Evolutionary conservation across 1,140 invertebrate genomes (phyloP), one percentile per base, ranked within the genome.

Genomic region (Cherax quadricarinatus): DNA sequence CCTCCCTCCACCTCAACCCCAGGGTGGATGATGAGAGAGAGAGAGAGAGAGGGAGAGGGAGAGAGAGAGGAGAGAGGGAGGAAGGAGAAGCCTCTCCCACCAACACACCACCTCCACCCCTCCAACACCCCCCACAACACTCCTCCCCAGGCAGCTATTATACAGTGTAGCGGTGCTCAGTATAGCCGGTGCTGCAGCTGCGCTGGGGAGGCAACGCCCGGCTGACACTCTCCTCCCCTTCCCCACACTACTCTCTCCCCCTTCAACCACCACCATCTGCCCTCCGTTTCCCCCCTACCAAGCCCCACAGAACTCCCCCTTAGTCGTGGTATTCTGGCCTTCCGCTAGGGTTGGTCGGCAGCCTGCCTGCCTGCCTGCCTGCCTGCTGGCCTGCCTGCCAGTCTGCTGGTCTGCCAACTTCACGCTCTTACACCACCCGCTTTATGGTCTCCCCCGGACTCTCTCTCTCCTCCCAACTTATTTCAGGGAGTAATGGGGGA

Each of bases 91-190:
- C 30, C 30, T 41, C 30, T 41, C 30, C 30, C 30, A 41, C 30
- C 30, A 41, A 41, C 30, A 41, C 30, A 41, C 30, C 30, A 1
- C 30, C 14, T 14, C 62, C 62, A 30, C 70, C 70, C 70, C 70
- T 41, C n/a, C 70, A 75, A n/a, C n/a, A 30, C 70, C 70, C 70
- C 70, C 21, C 6, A 6, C 24, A 75, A 18, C 24, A 24, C 6
- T 10, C 70, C 70, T 30, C 70, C 70, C 70, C 70, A 75, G 70
- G n/a, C 6, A 12, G 70, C 70, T 21, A 75, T 75, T 75, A 75
- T 24, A 75, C n/a, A 75, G 70, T 75, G 70, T 75, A 75, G 70
- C 70, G n/a, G 70, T 12, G 70, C 70, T 75, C 66, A 70, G 70
- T 75, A n/a, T 30, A 21, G 70, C 66, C 66, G 62, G 21, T 18